Evolutionary conservation across 2,113 vertebrate genomes (phyloP).

Genomic region (Gadus macrocephalus): DNA sequence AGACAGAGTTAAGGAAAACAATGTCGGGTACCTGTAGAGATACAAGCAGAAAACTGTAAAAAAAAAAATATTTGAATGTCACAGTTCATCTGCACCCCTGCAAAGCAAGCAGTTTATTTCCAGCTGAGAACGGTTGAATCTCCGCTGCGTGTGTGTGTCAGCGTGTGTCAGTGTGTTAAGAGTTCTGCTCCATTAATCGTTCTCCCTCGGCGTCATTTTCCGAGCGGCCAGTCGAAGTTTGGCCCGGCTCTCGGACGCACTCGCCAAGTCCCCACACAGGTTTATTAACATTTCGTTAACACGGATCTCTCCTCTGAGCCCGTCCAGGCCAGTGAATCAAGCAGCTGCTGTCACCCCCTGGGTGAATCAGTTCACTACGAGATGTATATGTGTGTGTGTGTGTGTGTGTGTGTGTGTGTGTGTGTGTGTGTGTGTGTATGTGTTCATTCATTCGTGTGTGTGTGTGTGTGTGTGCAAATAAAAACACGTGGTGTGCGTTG

Average conservation of each 20-base stretch:
- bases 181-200: conserved; percentile 49
- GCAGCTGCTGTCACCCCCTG: conserved; percentile 37
- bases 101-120: conserved; percentile 4
- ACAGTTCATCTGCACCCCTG: not conserved
- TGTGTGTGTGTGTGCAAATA: too few relatives aligned
- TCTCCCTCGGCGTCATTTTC: conserved; percentile 40
- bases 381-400: too few relatives aligned
- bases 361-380: not conserved
- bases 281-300: conserved; percentile 51
- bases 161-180: conserved; percentile 27
- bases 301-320: conserved; percentile 34
- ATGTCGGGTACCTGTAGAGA: not conserved
- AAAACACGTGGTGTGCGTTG: not conserved
- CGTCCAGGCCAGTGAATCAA: conserved; percentile 29
- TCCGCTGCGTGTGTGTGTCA: not conserved
- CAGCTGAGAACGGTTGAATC: conserved; percentile 20
- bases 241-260: conserved; percentile 57
- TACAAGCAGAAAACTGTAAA: not conserved
- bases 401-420: too few relatives aligned
- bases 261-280: conserved; percentile 48
- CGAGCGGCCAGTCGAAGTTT: conserved; percentile 53
- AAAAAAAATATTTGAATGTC: not conserved
- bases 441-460: too few relatives aligned
- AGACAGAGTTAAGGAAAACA: not conserved
- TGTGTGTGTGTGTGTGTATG: too few relatives aligned